These are phyloP conservation scores for Australoheros scitulus DNA, from an alignment of 2,113 vertebrate species.

Conservation along the genomic window DNA sequence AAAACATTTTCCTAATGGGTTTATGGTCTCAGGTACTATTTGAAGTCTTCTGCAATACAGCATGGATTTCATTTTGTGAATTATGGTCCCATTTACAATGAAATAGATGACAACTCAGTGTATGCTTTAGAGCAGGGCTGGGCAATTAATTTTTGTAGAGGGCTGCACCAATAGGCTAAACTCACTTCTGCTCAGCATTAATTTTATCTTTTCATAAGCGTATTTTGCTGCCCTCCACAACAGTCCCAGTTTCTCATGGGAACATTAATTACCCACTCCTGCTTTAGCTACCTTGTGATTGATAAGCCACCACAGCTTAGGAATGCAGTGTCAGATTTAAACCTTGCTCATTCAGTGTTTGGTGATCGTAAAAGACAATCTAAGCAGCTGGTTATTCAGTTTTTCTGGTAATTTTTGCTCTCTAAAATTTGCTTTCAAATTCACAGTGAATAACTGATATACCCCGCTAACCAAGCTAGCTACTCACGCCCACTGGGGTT, in stretches of 20 bases:
- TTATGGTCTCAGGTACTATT: too few species aligned
- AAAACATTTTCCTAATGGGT: too few species aligned
- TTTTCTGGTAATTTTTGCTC: neutral
- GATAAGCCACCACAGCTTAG: neutral
- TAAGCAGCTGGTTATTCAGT: neutral
- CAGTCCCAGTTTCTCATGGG: neutral
- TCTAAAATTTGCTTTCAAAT: neutral
- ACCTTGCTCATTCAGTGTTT: neutral
- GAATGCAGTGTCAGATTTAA: neutral
- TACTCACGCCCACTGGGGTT: neutral
- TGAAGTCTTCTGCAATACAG: too few species aligned
- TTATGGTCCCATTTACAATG: too few species aligned
- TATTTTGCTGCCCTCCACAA: neutral
- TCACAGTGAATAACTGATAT: neutral
- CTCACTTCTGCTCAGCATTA: neutral
- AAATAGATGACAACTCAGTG: too few species aligned
- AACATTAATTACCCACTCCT: neutral
- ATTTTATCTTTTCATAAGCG: neutral
- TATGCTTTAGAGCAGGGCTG: too few species aligned
- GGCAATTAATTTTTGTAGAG: neutral
- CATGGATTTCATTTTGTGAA: too few species aligned
- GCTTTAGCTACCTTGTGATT: neutral
- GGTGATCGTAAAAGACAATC: neutral
- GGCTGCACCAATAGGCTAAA: neutral
- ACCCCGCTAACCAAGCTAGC: neutral